Evolutionary conservation across 2,797 vertebrate species (phyloP).

Genomic region (Coilia nasus): DNA sequence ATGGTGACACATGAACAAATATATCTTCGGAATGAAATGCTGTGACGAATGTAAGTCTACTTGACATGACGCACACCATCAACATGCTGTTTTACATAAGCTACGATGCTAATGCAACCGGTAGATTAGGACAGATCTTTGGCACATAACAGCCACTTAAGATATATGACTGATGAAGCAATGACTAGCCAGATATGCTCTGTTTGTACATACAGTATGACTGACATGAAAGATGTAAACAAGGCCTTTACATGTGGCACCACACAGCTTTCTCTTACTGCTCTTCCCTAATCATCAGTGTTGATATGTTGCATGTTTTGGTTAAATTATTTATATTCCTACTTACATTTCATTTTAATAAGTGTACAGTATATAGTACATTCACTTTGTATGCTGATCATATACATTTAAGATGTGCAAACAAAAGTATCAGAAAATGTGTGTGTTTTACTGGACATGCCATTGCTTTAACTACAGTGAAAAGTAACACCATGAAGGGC

Average conservation of each 20-base stretch:
- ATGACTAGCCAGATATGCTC: conserved; percentile 1
- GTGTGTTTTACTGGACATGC: not conserved
- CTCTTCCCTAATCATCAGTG: not conserved
- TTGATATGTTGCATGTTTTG: not conserved
- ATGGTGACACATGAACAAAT: not conserved
- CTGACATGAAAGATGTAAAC: not conserved
- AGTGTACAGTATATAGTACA: not conserved
- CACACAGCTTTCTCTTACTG: not conserved
- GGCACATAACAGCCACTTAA: not conserved
- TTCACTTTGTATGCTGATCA: not conserved
- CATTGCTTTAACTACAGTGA: not conserved
- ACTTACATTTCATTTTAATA: not conserved
- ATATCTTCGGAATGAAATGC: not conserved
- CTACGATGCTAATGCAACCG: not conserved
- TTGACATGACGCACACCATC: not conserved
- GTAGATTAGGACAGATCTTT: not conserved
- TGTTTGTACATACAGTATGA: conserved; percentile 2
- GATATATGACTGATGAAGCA: not conserved
- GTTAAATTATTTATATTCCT: not conserved
- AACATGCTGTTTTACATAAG: not conserved
- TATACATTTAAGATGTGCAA: not conserved
- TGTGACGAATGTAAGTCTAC: not conserved
- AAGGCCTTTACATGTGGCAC: not conserved
- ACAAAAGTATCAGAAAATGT: not conserved
- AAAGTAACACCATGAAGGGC: not conserved